Evolutionary conservation across 1,140 invertebrate genomes (phyloP), one percentile per base, ranked within the genome.

Genomic region (Coptotermes formosanus): DNA sequence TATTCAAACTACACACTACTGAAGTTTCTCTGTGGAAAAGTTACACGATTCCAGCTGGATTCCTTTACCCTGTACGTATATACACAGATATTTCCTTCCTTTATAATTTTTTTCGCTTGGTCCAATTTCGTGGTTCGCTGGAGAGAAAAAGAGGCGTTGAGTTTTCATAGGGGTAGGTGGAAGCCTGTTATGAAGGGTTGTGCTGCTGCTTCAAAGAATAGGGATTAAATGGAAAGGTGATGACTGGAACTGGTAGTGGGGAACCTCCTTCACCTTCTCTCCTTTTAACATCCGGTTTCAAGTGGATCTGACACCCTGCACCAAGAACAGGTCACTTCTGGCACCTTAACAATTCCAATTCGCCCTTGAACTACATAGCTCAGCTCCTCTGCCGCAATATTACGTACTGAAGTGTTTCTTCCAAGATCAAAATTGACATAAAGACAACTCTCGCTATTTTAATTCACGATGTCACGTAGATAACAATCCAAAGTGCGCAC

Each of bases 81-180:
- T 30, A 75, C 25, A 75, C 64, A 30, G 25, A 3, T 30, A 75
- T 75, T 75, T 75, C 30, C 64, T 75, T 55, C 52, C 19, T 55
- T 55, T 55, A 21, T 55, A 19, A 21, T 16, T 55, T 19, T 55
- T 75, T 75, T n/a, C 14, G 64, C 64, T 75, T 75, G 64, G 64
- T 7, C 64, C 64, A 75, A 75, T 75, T 75, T 75, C 64, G 64
- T 75, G 64, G 64, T 75, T 75, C 64, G 64, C 14, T 30, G 64
- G 64, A 75, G 64, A 75, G 64, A 75, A 75, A 75, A 75, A 75
- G 64, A 75, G 64, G 64, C 14, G 64, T 38, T 75, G 64, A 75
- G 64, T 75, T 75, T 75, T 75, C 64, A 30, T 75, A 75, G 64
- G 64, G 64, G 64, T 75, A 75, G 64, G 64, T 75, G 64, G 64